Base-by-base conservation (phyloP, 1,140 invertebrate species). In the Akabosia matsudoensis region DNA sequence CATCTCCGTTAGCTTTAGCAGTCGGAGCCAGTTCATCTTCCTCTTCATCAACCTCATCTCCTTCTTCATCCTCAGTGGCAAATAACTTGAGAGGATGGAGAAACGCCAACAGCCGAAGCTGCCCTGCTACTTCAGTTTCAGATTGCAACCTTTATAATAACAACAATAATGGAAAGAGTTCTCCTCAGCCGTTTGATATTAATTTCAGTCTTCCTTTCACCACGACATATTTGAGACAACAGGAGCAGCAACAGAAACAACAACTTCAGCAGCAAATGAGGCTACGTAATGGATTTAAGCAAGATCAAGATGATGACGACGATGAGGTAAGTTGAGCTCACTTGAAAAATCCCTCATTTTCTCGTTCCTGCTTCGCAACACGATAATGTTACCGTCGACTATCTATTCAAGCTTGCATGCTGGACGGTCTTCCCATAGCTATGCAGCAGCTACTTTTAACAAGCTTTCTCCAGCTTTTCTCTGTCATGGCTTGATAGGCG, bases 181-280 rank as follows among this genome's bases (percentile, higher is more conserved):
- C 74, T 13, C 54, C 75, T 45, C 67, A 22, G 33, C 85, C 80
- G n/a, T 78, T 79, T 77, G 86, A 88, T 74, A 90, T 92, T 52
- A 91, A 93, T 84, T 93, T 92, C 84, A 90, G 90, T 82, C 88
- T 94, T 78, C 92, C 93, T 14, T 94, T 95, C 79, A 94, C 93
- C 1, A 93, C 92, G 16, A 92, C 92, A 1, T 93, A 94, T 84
- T 85, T 94, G 83, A 93, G 93, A 83, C 90, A 93, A 52, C 77
- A 78, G 51, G 54, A 74, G 61, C 73, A 74, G 74, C 72, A 64
- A 67, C 52, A 31, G 33, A 72, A 72, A 72, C 70, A 72, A 72
- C 61, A 67, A 10, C 61, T 67, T 13, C n/a, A n/a, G n/a, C 67
- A 72, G 22, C 70, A 72, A 18, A 72, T 72, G 30, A 70, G 67